phyloP scores from a whole-genome alignment of 1,140 invertebrate genomes.

The Atta cephalotes region DNA sequence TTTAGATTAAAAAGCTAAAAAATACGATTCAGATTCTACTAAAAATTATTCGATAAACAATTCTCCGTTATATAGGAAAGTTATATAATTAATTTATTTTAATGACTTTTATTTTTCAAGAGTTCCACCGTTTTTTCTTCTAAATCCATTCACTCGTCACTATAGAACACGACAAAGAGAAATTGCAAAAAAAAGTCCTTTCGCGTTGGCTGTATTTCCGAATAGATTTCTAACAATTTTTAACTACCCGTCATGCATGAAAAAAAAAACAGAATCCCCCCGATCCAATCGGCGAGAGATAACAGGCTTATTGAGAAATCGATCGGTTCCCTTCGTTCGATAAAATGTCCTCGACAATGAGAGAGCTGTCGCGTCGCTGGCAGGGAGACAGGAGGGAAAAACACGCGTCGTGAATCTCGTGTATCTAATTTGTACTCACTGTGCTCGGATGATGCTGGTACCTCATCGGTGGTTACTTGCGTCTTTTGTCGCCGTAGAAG shows the following conservation, averaged over 20 bases:
- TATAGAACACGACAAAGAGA: conserved; percentile 31
- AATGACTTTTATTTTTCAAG: conserved; percentile 20
- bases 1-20: conserved; percentile 26
- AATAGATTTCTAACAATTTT: conserved; percentile 35
- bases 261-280: not conserved
- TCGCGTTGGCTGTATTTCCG: not conserved
- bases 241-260: conserved; percentile 15
- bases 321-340: conserved; percentile 47
- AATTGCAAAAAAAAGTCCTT: conserved; percentile 21
- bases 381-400: conserved; percentile 5
- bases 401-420: not conserved
- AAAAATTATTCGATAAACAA: conserved; percentile 17
- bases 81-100: conserved; percentile 3
- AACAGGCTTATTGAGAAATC: conserved; percentile 7
- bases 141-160: conserved; percentile 30
- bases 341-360: conserved; percentile 42
- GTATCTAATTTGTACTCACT: conserved; percentile 79
- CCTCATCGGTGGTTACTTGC: conserved; percentile 78
- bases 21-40: not conserved
- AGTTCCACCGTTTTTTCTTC: not conserved
- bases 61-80: not conserved
- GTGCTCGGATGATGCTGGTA: conserved; percentile 77
- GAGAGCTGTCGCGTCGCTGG: conserved; percentile 32
- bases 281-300: not conserved
- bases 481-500: conserved; percentile 95